These are phyloP conservation scores for Ectemnius continuus DNA, from an alignment of 2,888 invertebrate genomes.

Conservation along the genomic window DNA sequence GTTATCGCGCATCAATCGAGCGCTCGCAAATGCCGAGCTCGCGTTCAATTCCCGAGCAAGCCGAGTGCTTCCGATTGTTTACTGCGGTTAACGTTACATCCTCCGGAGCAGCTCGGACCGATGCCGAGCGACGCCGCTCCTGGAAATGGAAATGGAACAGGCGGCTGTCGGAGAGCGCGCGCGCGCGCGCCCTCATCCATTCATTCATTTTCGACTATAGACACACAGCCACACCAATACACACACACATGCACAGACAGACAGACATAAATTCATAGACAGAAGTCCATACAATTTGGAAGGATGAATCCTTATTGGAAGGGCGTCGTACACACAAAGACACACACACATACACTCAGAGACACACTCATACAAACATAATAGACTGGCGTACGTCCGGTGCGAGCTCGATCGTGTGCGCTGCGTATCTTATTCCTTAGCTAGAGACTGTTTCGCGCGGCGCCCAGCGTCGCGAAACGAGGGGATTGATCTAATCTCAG, in stretches of 20 bases:
- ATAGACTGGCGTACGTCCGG: too few relatives aligned
- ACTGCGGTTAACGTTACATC: background rate
- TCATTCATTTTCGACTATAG: slow-evolving; percentile 26
- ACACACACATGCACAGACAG: too few relatives aligned
- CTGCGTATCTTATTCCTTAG: slow-evolving; percentile 3
- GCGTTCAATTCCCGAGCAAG: too few relatives aligned
- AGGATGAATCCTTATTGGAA: too few relatives aligned
- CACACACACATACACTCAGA: too few relatives aligned
- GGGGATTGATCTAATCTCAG: slow-evolving; percentile 64
- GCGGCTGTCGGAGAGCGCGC: slow-evolving; percentile 6
- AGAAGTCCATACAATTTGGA: too few relatives aligned
- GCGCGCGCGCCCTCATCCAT: slow-evolving; percentile 2
- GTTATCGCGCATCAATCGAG: too few relatives aligned
- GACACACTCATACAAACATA: too few relatives aligned
- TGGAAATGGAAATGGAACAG: background rate
- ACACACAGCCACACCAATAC: background rate
- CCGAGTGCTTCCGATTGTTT: too few relatives aligned
- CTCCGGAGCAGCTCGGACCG: background rate
- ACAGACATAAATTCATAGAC: too few relatives aligned
- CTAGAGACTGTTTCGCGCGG: slow-evolving; percentile 28
- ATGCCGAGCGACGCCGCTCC: background rate
- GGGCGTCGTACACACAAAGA: too few relatives aligned
- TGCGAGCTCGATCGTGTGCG: slow-evolving; percentile 17
- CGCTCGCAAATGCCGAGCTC: too few relatives aligned
- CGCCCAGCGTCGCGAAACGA: slow-evolving; percentile 41